These are phyloP conservation scores for Cassiopea andromeda DNA, from an alignment of 30 jellyfish, hydroid and myxozoan species.

Conservation along the genomic window DNA sequence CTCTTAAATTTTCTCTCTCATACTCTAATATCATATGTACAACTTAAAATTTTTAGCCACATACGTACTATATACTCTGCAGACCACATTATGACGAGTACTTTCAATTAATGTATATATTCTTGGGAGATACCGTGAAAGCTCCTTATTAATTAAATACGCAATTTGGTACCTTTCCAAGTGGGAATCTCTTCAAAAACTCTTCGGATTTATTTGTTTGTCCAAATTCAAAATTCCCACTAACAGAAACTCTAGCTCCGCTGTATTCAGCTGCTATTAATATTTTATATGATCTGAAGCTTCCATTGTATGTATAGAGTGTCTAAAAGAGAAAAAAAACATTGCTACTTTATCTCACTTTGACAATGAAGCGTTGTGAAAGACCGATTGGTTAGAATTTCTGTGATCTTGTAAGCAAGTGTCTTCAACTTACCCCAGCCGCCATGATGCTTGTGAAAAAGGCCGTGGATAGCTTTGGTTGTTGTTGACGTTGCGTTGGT, in stretches of 20 bases:
- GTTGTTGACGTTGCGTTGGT: neutral
- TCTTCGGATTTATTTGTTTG: constrained; percentile 79
- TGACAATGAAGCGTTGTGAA: too few relatives aligned
- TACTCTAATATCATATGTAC: too few relatives aligned
- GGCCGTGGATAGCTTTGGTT: neutral
- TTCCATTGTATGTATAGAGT: constrained; percentile 87
- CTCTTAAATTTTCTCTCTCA: too few relatives aligned
- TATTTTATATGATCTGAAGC: constrained; percentile 84
- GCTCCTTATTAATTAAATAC: neutral
- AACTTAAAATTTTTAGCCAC: too few relatives aligned
- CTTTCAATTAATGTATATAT: too few relatives aligned
- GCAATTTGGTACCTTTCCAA: constrained; percentile 82
- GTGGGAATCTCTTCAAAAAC: constrained; percentile 91
- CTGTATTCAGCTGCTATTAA: constrained; percentile 97
- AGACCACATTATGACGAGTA: too few relatives aligned
- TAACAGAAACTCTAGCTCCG: constrained; percentile 76
- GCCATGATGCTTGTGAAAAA: constrained; percentile 58
- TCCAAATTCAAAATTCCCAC: constrained; percentile 84
- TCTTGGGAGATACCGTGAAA: too few relatives aligned
- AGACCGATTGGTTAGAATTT: constrained; percentile 13
- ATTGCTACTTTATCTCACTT: too few relatives aligned
- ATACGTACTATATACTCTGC: too few relatives aligned
- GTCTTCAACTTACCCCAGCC: constrained; percentile 54
- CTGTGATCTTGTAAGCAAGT: neutral
- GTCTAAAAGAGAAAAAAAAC: constrained; percentile 60